Percentiles rank a stretch among this genome's conserved stretches.
phyloP scores from a whole-genome alignment of 2,888 invertebrate genomes.

The Anoplius nigerrimus region DNA sequence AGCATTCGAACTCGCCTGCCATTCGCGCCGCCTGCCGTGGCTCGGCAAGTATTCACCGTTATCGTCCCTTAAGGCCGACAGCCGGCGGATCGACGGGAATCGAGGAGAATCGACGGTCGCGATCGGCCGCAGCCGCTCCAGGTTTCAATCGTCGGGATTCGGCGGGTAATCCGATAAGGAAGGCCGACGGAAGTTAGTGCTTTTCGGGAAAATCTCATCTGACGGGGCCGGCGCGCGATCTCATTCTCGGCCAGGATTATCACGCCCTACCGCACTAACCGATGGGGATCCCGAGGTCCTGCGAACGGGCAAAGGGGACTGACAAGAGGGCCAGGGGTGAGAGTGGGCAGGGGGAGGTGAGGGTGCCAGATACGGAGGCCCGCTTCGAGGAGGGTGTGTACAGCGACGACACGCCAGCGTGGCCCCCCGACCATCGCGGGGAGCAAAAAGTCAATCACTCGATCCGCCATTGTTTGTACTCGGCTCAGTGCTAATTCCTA shows the following conservation, averaged over 20 bases:
- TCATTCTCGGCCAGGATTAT: slow-evolving; percentile 69
- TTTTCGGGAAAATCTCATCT: slow-evolving; percentile 67
- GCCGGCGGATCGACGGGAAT: no score
- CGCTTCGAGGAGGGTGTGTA: slow-evolving; percentile 2
- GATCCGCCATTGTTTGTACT: slow-evolving; percentile 68
- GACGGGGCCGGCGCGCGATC: slow-evolving; percentile 56
- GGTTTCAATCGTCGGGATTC: slow-evolving; percentile 67
- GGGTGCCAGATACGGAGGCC: background rate
- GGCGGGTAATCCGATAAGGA: slow-evolving; percentile 67
- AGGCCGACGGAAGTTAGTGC: slow-evolving; percentile 58
- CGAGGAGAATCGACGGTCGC: no score
- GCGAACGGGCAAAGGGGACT: slow-evolving; percentile 32
- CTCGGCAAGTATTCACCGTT: no score
- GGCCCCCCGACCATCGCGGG: slow-evolving; percentile 30
- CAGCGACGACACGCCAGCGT: background rate
- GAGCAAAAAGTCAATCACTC: slow-evolving; percentile 72
- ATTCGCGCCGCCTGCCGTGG: no score
- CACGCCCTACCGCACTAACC: slow-evolving; percentile 67
- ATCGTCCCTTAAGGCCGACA: no score
- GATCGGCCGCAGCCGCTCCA: slow-evolving; percentile 31
- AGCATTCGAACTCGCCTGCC: no score
- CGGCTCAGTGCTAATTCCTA: slow-evolving; percentile 71
- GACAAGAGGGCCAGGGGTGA: slow-evolving; percentile 27
- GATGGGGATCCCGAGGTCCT: slow-evolving; percentile 55
- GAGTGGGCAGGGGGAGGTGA: slow-evolving; percentile 5